Conservation (phyloP, 2,113 vertebrate species). For the Thermophis baileyi region DNA sequence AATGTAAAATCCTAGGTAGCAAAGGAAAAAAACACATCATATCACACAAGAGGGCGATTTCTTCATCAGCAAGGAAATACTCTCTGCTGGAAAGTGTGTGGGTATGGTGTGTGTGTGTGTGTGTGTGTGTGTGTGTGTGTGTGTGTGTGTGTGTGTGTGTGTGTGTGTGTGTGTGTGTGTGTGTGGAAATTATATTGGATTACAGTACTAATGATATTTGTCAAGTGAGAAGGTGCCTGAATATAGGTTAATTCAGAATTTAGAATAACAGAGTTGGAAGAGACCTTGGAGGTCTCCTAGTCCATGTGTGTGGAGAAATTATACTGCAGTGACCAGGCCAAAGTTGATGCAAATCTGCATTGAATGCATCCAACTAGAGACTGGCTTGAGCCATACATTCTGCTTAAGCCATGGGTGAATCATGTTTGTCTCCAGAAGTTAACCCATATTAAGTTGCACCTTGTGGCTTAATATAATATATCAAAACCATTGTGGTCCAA, state of each 20-base stretch:
- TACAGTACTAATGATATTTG: no score
- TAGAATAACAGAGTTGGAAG: no score
- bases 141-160: no score
- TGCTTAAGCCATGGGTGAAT: neutral
- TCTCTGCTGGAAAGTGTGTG: neutral
- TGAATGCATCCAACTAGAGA: neutral
- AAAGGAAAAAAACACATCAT: neutral
- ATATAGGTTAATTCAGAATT: no score
- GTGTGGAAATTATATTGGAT: no score
- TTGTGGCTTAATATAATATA: neutral
- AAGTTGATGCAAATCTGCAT: neutral
- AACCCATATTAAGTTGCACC: neutral
- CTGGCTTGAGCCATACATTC: neutral
- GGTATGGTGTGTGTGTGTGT: no score
- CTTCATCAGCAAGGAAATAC: neutral
- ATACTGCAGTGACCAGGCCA: neutral
- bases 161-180: no score
- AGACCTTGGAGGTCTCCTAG: no score
- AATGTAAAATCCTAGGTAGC: neutral
- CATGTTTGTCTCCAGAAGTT: neutral
- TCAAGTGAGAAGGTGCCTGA: no score
- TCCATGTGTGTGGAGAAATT: neutral
- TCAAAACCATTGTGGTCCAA: neutral
- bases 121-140: no score
- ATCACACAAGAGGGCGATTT: neutral